These are phyloP conservation scores for Aradophagus sp. DNA, from an alignment of 1,140 invertebrate genomes.

Conservation along the genomic window DNA sequence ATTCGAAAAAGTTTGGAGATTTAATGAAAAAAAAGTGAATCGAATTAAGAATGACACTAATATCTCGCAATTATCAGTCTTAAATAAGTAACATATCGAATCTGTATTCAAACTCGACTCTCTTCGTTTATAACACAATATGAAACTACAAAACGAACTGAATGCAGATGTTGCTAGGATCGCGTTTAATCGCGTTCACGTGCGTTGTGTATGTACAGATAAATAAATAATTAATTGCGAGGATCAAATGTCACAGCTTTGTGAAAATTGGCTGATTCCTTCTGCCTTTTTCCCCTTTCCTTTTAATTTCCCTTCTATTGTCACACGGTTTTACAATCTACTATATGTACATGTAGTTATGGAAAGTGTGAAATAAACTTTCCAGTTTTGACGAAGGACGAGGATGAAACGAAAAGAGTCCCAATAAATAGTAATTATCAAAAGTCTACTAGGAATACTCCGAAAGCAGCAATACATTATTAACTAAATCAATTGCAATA, in stretches of 20 bases:
- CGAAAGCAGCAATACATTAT: conserved; percentile 46
- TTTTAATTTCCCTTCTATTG: conserved; percentile 7
- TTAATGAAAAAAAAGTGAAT: too few relatives aligned
- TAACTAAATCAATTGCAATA: conserved; percentile 1
- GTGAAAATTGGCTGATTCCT: too few relatives aligned
- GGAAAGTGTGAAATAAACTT: conserved; percentile 41
- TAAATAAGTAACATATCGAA: too few relatives aligned
- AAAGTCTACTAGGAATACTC: conserved; percentile 26
- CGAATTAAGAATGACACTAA: too few relatives aligned
- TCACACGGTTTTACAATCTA: conserved; percentile 29
- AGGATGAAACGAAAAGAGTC: conserved; percentile 19
- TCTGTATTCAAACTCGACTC: too few relatives aligned
- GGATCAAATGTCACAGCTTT: conserved; percentile 39
- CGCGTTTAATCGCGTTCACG: conserved; percentile 58
- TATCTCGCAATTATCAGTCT: too few relatives aligned
- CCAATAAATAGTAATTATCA: conserved; percentile 41
- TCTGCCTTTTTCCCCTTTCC: conserved; percentile 3
- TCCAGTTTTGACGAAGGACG: conserved; percentile 29
- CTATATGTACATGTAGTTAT: conserved; percentile 49
- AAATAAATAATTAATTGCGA: conserved; percentile 67
- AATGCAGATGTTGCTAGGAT: conserved; percentile 52
- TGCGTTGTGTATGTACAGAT: conserved; percentile 67
- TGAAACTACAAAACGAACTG: conserved; percentile 21
- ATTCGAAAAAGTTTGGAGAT: too few relatives aligned
- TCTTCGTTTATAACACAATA: conserved; percentile 30